Conservation (phyloP, 1,140 invertebrate genomes). For the Megalopta genalis region DNA sequence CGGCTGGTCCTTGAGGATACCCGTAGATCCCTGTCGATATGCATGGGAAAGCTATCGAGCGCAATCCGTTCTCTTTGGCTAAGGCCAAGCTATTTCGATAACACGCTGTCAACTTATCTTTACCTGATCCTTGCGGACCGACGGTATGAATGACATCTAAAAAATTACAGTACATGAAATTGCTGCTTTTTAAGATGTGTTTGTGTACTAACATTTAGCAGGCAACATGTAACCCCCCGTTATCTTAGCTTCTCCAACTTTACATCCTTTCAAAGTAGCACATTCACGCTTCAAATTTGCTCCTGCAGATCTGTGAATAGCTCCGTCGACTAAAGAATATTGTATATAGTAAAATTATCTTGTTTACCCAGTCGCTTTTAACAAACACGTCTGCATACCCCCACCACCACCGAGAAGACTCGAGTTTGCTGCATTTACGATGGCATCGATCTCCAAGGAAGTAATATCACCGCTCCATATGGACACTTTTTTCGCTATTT, state of each 20-base stretch:
- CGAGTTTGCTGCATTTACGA: slow-evolving; percentile 95
- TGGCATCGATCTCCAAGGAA: slow-evolving; percentile 91
- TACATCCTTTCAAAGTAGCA: slow-evolving; percentile 85
- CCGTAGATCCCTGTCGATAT: slow-evolving; percentile 93
- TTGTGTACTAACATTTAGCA: slow-evolving; percentile 84
- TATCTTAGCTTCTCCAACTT: slow-evolving; percentile 89
- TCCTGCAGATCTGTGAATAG: slow-evolving; percentile 91
- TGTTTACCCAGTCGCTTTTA: background rate
- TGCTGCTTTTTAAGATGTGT: background rate
- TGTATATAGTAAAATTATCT: slow-evolving; percentile 3
- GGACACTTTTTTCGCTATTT: slow-evolving; percentile 83
- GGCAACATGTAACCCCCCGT: slow-evolving; percentile 90
- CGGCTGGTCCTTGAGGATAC: slow-evolving; percentile 89
- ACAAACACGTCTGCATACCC: slow-evolving; percentile 72
- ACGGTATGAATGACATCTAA: slow-evolving; percentile 92
- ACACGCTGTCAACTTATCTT: slow-evolving; percentile 84
- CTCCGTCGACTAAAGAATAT: slow-evolving; percentile 86
- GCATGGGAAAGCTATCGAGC: slow-evolving; percentile 90
- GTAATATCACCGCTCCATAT: slow-evolving; percentile 93
- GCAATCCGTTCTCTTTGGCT: slow-evolving; percentile 82
- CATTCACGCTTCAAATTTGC: slow-evolving; percentile 86
- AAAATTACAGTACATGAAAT: slow-evolving; percentile 59
- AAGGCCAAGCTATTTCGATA: slow-evolving; percentile 85
- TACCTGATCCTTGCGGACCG: slow-evolving; percentile 87
- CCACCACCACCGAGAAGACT: slow-evolving; percentile 90